phyloP scores from a whole-genome alignment of 1,140 invertebrate genomes.

The Anadara kagoshimensis region DNA sequence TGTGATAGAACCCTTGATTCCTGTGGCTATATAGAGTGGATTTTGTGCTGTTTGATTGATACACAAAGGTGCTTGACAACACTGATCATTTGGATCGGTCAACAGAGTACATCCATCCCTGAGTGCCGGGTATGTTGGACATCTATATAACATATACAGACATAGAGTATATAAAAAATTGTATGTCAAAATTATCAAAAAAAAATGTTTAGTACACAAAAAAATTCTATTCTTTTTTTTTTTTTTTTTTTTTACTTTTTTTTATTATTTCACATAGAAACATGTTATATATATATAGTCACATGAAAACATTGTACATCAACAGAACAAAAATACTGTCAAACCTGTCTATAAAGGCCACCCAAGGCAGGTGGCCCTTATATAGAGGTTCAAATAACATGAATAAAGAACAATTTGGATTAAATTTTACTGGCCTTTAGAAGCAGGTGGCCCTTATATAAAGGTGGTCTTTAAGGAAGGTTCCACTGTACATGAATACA shows the following conservation, averaged over 20 bases:
- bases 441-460: no score
- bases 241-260: neutral
- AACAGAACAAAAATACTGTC: neutral
- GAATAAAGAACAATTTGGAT: no score
- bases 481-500: neutral
- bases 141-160: conserved; percentile 29
- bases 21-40: conserved; percentile 44
- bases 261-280: neutral
- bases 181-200: no score
- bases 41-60: conserved; percentile 37
- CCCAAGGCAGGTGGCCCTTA: no score
- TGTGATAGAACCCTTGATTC: conserved; percentile 36
- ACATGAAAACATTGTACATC: neutral
- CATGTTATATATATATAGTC: neutral
- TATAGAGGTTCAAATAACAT: no score
- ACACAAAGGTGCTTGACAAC: conserved; percentile 50
- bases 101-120: conserved; percentile 39
- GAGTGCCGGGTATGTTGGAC: conserved; percentile 41
- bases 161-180: no score
- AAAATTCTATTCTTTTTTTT: neutral
- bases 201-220: no score
- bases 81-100: conserved; percentile 52
- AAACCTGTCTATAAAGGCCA: no score
- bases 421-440: no score
- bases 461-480: no score